phyloP scores from a whole-genome alignment of 2,113 vertebrate genomes.

The Struthio camelus region DNA sequence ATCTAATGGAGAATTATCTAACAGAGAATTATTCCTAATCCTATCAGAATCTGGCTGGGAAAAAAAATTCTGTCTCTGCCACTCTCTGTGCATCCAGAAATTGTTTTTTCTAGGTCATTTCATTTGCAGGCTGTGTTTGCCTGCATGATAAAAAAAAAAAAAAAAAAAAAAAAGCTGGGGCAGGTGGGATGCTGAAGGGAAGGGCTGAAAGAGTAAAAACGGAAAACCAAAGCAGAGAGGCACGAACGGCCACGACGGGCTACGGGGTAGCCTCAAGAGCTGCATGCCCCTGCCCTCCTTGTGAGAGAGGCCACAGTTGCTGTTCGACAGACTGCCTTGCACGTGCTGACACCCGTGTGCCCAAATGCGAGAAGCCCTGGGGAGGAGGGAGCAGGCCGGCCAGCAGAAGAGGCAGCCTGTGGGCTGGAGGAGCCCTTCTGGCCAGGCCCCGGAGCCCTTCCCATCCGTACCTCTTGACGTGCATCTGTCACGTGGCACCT shows the following conservation, averaged over 20 bases:
- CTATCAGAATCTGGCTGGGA: conserved; percentile 11
- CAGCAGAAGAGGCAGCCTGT: not conserved
- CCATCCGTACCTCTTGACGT: too few species aligned
- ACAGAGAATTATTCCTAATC: conserved; percentile 47
- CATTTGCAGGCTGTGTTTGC: not conserved
- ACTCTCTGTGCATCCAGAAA: not conserved
- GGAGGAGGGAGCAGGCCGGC: too few species aligned
- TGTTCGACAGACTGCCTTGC: too few species aligned
- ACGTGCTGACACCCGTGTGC: too few species aligned
- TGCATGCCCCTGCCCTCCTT: too few species aligned
- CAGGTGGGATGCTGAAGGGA: not conserved
- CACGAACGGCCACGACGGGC: not conserved
- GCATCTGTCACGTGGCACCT: too few species aligned
- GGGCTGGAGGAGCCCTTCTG: too few species aligned
- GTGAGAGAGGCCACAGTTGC: too few species aligned
- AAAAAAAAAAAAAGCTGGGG: not conserved
- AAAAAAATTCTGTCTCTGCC: not conserved
- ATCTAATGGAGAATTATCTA: conserved; percentile 36
- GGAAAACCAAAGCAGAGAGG: not conserved
- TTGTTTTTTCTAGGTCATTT: conserved; percentile 16
- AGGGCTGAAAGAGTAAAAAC: not conserved
- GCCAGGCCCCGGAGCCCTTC: too few species aligned
- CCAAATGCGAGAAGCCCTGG: too few species aligned
- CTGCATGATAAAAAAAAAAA: not conserved
- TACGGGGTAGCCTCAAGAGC: not conserved